Percentiles rank a stretch among this genome's conserved stretches.
phyloP scores from a whole-genome alignment of 2,797 vertebrate genomes.

The Peromyscus eremicus region DNA sequence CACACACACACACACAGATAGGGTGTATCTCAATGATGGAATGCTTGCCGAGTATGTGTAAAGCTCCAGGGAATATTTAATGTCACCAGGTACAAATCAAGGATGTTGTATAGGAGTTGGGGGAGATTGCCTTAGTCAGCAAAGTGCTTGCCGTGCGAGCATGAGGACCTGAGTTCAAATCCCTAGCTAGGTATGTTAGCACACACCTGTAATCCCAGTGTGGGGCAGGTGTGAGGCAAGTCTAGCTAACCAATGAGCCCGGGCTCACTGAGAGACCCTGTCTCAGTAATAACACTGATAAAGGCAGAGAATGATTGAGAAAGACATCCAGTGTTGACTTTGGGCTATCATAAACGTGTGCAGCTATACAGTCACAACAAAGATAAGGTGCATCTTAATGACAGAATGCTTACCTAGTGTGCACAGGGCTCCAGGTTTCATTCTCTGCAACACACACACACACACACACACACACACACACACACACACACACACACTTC shows the following conservation, averaged over 20 bases:
- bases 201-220: too few relatives aligned
- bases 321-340: neutral
- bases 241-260: neutral
- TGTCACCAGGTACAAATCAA: neutral
- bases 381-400: neutral
- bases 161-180: neutral
- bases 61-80: neutral
- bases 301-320: neutral
- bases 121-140: neutral
- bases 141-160: neutral
- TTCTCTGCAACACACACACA: neutral
- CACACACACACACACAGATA: too few relatives aligned
- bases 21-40: neutral
- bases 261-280: neutral
- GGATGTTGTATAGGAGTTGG: neutral
- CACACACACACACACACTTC: neutral
- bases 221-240: neutral
- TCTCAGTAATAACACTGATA: neutral
- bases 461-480: neutral
- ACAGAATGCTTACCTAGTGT: neutral
- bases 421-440: neutral
- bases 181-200: neutral
- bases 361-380: neutral
- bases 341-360: too few relatives aligned
- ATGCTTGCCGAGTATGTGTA: neutral